Evolutionary conservation across 2,888 invertebrate species (phyloP).

Genomic region (Agapostemon virescens): DNA sequence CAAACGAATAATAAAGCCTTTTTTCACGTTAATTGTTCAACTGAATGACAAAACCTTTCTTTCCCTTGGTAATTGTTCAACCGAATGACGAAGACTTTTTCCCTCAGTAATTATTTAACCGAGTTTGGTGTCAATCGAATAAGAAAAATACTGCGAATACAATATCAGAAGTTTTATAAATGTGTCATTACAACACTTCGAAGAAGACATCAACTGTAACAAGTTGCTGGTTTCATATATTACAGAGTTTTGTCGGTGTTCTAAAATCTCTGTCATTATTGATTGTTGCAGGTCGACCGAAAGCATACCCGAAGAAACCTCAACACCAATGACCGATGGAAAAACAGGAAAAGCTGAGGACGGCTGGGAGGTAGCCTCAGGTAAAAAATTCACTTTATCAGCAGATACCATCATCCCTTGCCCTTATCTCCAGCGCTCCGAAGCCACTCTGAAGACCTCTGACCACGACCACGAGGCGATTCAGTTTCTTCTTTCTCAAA

Average conservation of each 20-base stretch:
- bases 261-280: neutral
- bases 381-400: conserved; percentile 66
- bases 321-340: conserved; percentile 48
- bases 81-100: no score
- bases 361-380: conserved; percentile 75
- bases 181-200: no score
- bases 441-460: conserved; percentile 30
- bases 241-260: neutral
- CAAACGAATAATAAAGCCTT: no score
- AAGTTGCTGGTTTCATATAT: no score
- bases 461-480: conserved; percentile 39
- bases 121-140: no score
- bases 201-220: no score
- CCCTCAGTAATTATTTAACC: no score
- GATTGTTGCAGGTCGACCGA: conserved; percentile 42
- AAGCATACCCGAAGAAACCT: conserved; percentile 40
- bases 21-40: no score
- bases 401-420: conserved; percentile 34
- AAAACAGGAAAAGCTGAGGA: conserved; percentile 61
- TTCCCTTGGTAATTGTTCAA: no score
- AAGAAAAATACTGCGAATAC: no score
- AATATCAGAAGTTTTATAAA: no score
- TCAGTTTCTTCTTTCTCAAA: conserved; percentile 25
- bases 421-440: conserved; percentile 34
- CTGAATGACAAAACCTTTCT: no score